These are phyloP conservation scores for Aplodontia rufa DNA, from an alignment of 2,113 vertebrate genomes.

Conservation along the genomic window DNA sequence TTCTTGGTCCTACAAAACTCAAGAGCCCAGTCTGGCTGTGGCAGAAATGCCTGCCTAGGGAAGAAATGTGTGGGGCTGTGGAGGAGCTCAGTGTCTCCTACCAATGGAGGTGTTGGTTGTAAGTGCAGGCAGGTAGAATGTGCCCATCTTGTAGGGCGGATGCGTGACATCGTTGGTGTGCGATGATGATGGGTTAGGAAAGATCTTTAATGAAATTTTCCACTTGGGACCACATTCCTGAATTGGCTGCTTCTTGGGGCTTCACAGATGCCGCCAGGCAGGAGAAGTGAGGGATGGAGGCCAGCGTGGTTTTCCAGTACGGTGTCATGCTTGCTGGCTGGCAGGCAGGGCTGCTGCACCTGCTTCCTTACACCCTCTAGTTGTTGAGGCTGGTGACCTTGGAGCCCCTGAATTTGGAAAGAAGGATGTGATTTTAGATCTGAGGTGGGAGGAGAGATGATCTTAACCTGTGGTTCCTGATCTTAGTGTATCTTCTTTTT, in stretches of 20 bases:
- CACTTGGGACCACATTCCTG: neutral
- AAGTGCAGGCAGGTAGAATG: neutral
- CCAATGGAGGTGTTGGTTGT: neutral
- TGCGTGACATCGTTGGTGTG: neutral
- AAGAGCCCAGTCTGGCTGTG: neutral
- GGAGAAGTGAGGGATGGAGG: neutral
- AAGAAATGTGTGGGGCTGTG: neutral
- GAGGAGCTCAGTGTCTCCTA: neutral
- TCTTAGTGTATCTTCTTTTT: neutral
- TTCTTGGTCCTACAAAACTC: accelerated
- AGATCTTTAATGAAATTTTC: neutral
- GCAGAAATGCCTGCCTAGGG: neutral
- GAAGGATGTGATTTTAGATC: neutral
- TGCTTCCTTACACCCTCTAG: neutral
- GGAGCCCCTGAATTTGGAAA: neutral
- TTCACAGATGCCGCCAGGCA: neutral
- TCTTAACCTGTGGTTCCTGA: neutral
- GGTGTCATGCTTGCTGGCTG: neutral
- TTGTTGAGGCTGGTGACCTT: neutral
- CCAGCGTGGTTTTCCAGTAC: neutral
- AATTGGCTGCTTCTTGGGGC: neutral
- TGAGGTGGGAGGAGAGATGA: neutral
- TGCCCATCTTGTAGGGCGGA: neutral
- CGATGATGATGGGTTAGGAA: neutral
- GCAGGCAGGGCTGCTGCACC: no score